Conservation (phyloP, 35 echinoderm and acorn worm species). For the Strongylocentrotus purpuratus region DNA sequence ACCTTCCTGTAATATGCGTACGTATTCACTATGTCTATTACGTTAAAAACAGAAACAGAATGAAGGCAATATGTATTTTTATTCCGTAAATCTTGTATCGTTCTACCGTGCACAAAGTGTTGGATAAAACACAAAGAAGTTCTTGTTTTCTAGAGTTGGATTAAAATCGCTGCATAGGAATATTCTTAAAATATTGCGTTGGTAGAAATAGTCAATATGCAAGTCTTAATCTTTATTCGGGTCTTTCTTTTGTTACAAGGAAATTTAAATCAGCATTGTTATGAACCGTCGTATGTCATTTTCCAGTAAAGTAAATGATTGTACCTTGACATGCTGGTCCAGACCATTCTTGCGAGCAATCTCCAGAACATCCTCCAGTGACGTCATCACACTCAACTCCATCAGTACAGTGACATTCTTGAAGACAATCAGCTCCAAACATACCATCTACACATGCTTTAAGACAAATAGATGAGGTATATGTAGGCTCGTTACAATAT, state of each 20-base stretch:
- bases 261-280: neutral
- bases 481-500: too few species aligned
- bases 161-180: neutral
- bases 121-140: neutral
- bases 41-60: neutral
- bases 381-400: constrained; percentile 6
- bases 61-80: neutral
- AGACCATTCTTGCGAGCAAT: constrained; percentile 8
- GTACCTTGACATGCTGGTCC: constrained; percentile 54
- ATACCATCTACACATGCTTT: constrained; percentile 24
- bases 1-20: neutral
- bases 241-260: too few species aligned
- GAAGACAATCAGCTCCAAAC: constrained; percentile 44
- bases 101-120: too few species aligned
- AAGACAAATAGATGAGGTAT: neutral
- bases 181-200: neutral
- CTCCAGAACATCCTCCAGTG: constrained; percentile 36
- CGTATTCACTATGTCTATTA: neutral
- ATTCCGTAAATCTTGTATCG: too few species aligned
- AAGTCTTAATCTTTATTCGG: neutral
- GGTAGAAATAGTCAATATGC: neutral
- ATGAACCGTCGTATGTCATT: neutral
- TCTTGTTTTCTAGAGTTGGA: neutral
- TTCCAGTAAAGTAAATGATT: neutral
- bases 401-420: constrained; percentile 25